phyloP scores from a whole-genome alignment of 2,888 invertebrate species.

The Tenodera sinensis region DNA sequence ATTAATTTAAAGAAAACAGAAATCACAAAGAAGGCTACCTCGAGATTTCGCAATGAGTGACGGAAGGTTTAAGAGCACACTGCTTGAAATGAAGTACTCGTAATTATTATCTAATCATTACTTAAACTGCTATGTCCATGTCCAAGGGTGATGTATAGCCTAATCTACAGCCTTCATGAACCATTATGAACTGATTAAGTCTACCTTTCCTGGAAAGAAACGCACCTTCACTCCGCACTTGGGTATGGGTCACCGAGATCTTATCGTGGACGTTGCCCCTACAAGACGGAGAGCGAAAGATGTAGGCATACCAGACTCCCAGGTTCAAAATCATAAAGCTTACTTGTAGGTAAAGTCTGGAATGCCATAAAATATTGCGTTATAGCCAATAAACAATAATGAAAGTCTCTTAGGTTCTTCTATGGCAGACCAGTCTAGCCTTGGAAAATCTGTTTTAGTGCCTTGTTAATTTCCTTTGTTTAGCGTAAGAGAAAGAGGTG shows the following conservation, averaged over 20 bases:
- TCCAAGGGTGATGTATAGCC: background rate
- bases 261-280: background rate
- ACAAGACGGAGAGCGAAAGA: background rate
- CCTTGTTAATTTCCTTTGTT: background rate
- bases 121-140: background rate
- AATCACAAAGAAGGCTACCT: background rate
- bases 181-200: background rate
- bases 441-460: background rate
- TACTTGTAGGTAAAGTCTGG: background rate
- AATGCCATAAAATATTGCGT: too few relatives aligned
- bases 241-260: too few relatives aligned
- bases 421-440: too few relatives aligned
- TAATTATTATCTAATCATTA: background rate
- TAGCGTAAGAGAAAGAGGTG: too few relatives aligned
- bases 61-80: background rate
- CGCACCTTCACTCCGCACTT: too few relatives aligned
- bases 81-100: background rate
- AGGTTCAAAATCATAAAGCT: background rate
- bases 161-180: background rate
- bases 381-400: too few relatives aligned
- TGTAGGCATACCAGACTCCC: background rate
- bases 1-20: too few relatives aligned
- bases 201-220: background rate
- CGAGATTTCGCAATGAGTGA: background rate
- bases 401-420: too few relatives aligned